Base-by-base conservation (phyloP, 1,140 invertebrate genomes). In the Camponotus pennsylvanicus region DNA sequence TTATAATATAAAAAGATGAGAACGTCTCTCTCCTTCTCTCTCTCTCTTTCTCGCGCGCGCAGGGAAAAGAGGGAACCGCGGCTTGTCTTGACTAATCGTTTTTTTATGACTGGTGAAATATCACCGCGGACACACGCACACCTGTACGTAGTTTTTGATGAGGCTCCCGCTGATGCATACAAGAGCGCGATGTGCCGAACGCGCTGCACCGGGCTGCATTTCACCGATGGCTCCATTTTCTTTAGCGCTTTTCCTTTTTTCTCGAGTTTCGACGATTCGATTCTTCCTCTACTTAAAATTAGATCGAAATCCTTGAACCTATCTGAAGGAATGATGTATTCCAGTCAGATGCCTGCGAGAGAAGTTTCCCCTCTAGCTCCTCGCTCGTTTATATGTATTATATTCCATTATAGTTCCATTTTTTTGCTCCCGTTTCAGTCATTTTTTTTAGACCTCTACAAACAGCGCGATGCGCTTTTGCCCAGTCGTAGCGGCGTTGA, bases 81-180 rank as follows among this genome's bases (percentile, higher is more conserved):
- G 59, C 61, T 82, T 59, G 55, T 83, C 87, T 88, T 86, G 88
- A 91, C 86, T 89, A 89, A 91, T 91, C 91, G 88, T 80, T 86
- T 91, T 91, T 91, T 91, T 89, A 91, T 87, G 90, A 87, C 85
- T 87, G 66, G 85, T 89, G 73, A 88, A 89, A 88, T 91, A 88
- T 91, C 66, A 85, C 57, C 55, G 57, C 42, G 87, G 21, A 80
- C 66, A 70, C 66, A 80, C 64, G 52, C 66, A 80, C 37, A 80
- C 78, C 64, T 70, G 78, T 70, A 70, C 37, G 21, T 9, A n/a
- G 63, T 34, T 66, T 18, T 42, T 45, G 21, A 9, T 8, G 63
- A 57, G 32, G 66, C n/a, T 40, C 34, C 8, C 21, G 64, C 66
- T 57, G 37, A 70, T 15, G 3, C n/a, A 13, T 37, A 67, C 77